phyloP scores from a whole-genome alignment of 1,140 invertebrate genomes.

The Zaprionus ghesquierei region DNA sequence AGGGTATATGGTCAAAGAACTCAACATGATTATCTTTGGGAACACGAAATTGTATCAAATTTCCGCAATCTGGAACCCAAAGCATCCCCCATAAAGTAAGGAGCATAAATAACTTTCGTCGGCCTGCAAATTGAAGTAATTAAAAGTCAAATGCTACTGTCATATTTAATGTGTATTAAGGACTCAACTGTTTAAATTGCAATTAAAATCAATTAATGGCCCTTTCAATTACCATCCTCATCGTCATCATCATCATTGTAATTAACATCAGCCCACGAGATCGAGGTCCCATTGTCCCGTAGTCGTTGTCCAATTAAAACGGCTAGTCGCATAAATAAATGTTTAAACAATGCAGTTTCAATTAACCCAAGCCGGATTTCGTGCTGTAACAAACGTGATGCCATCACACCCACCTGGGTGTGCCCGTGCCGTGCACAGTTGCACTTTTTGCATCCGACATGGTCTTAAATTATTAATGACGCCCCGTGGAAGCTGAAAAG shows the following conservation, averaged over 20 bases:
- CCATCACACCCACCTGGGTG: neutral
- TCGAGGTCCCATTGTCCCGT: neutral
- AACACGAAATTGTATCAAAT: too few species aligned
- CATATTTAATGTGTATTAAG: constrained; percentile 45
- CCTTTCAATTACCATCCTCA: constrained; percentile 1
- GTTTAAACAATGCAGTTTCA: constrained; percentile 48
- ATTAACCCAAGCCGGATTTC: constrained; percentile 46
- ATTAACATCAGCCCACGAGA: neutral
- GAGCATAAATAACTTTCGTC: neutral
- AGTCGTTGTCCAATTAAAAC: neutral
- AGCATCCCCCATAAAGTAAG: neutral
- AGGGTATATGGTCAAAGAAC: too few species aligned
- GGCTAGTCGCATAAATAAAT: constrained; percentile 37
- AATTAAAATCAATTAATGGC: constrained; percentile 48
- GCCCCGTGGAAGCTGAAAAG: constrained; percentile 55
- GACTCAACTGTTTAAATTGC: constrained; percentile 35
- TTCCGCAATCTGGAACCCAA: neutral
- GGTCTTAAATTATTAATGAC: constrained; percentile 59
- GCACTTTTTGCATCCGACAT: constrained; percentile 49
- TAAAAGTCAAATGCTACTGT: constrained; percentile 39
- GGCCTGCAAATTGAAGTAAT: constrained; percentile 40
- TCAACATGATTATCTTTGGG: too few species aligned
- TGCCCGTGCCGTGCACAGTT: constrained; percentile 10
- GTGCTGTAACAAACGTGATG: neutral
- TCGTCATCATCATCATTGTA: neutral